Evolutionary conservation across 2,797 vertebrate species (phyloP), one percentile per base, ranked within the genome.

Genomic region (Hozukius guyotensis): DNA sequence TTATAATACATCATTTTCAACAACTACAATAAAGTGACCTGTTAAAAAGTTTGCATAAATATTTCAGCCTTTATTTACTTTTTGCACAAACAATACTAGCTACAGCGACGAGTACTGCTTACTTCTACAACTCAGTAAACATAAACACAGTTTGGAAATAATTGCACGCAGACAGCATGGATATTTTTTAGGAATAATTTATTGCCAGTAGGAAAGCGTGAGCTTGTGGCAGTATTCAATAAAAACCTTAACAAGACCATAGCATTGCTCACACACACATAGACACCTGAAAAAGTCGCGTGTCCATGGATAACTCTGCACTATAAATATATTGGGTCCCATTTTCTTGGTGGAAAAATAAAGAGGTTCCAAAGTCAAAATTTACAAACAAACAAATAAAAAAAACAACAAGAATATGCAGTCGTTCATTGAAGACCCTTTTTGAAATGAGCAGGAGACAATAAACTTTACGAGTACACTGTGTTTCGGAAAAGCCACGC

Each of bases 141-240:
- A 13, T 31, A 7, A 24, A 53, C 8, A 24, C 16, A 53, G 20
- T 32, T 7, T n/a, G 27, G 22, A 93, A 80, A 91, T 69, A 74
- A 87, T 31, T 20, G 61, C 60, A 81, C 71, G 14, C 68, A 72
- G 87, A 91, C 92, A 83, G 73, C 66, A 77, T 83, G 74, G 86
- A 11, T 85, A 92, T 96, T 94, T 99, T 98, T 98, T 97, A 98
- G 97, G 97, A 99, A 99, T 99, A 99, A 99, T 99, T 99, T 99
- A 99, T 99, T 99, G 97, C 98, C 98, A 97, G 96, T 99, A 99
- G 97, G 98, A 99, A 99, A 99, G 97, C 97, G 95, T 96, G 97
- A 96, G 97, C 97, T 98, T 96, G 97, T 97, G 98, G 96, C 97
- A 99, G 96, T 97, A 98, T 97, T 98, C 96, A 97, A 97, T 99